Evolutionary conservation across 2,888 invertebrate species (phyloP), one percentile per base, ranked within the genome.

Genomic region (Lordiphosa fenestrarum): DNA sequence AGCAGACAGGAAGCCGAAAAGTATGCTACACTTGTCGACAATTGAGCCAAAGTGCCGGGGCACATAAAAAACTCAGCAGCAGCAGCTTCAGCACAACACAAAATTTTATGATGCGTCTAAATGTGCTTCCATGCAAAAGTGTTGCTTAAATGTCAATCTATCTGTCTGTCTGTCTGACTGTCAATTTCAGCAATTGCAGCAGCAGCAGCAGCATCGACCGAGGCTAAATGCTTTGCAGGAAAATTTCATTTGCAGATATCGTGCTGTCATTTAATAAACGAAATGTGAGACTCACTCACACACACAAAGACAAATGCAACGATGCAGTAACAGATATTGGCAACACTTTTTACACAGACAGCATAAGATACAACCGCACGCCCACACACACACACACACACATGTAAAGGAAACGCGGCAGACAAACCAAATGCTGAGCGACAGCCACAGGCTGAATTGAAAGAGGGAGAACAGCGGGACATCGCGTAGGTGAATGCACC

Each of bases 231-330:
- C 71, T 84, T 78, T 80, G 73, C 83, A 80, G 67, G 77, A 85
- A 77, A 85, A 87, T 87, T 88, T 88, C 87, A 88, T 88, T 87
- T 85, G 87, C 84, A 88, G 88, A 87, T 88, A 88, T 88, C 86
- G 78, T 86, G 84, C 87, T 87, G 88, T 85, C 87, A 88, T 86
- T 86, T 87, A 86, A 87, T 85, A 86, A 85, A 81, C 85, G 85
- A 81, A 84, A 84, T 84, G 83, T 73, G 83, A 82, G 80, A 51
- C 48, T 47, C 58, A 49, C 53, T 48, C 37, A 51, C 33, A 48
- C 53, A 19, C 15, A 46, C 15, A 19, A 12, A 46, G 41, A 59
- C 12, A 41, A 73, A 84, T 69, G 69, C 84, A 80, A 57, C 82
- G 82, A 77, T 77, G 84, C 85, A 80, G 85, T 80, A 83, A 80